Evolutionary conservation across 2,113 vertebrate species (phyloP), one percentile per base, ranked within the genome.

Genomic region (Aix galericulata): DNA sequence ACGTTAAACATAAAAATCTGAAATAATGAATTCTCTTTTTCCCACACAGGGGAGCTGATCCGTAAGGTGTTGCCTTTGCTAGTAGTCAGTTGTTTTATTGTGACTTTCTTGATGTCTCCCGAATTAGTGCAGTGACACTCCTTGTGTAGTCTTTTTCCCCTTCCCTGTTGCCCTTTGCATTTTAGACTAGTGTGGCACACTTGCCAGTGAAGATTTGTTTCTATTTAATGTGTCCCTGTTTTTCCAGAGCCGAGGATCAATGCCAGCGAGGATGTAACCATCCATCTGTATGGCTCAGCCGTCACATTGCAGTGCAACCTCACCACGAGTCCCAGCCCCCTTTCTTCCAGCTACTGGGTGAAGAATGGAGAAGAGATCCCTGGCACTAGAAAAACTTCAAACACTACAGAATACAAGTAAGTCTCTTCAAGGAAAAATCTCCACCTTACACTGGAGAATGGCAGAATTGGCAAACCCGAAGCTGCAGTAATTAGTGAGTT

Each of bases 221-320:
- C 92, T 96, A 75, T 97, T 63, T 96, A 94, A 80, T 81, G 62
- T 94, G 48, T 60, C 87, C 78, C 97, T 96, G 96, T 48, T 76
- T 99, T 99, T 95, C 12, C 99, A 99, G 99, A 99, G 98, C 99
- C 99, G 92, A 98, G 98, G 96, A 99, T 99, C 97, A 98, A 98
- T 77, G 98, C 98, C 96, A 99, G 98, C 14, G 98, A 98, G 96
- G 98, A 99, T 82, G 97, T 98, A 96, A 97, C 97, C 96, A 97
- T 99, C 92, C 97, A 95, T 32, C 25, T 7, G 55, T 53, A 95
- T 26, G 73, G 55, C 15, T 74, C 89, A 15, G 93, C 98, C 1
- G 92, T 99, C 89, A 98, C 93, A 34, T 96, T 99, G 94, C 98
- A 98, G 95, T 99, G 99, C 96, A 99, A 99, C 98, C 99, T 99